These are phyloP conservation scores for Diploptera punctata DNA, from an alignment of 2,888 invertebrate genomes.

Conservation along the genomic window DNA sequence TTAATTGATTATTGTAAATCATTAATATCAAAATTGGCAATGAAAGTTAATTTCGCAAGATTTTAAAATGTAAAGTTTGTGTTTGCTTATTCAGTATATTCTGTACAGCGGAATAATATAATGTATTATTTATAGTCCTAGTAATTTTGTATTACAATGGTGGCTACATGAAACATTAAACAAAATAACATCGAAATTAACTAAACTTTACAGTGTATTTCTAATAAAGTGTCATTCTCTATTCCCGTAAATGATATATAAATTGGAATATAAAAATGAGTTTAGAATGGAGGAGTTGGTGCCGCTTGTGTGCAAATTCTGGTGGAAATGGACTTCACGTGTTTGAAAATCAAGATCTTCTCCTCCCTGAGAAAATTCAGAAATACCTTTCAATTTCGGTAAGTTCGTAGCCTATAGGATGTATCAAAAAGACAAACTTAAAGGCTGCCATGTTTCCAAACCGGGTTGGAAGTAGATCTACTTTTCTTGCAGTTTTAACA, in stretches of 20 bases:
- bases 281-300: slow-evolving; percentile 41
- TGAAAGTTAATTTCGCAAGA: too few relatives aligned
- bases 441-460: slow-evolving; percentile 28
- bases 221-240: slow-evolving; percentile 35
- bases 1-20: too few relatives aligned
- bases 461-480: slow-evolving; percentile 26
- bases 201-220: slow-evolving; percentile 34
- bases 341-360: slow-evolving; percentile 34
- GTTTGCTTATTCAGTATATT: too few relatives aligned
- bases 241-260: slow-evolving; percentile 27
- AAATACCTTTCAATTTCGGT: slow-evolving; percentile 41
- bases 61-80: too few relatives aligned
- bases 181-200: slow-evolving; percentile 30
- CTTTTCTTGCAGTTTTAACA: not conserved
- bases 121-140: not conserved
- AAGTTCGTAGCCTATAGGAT: slow-evolving; percentile 38
- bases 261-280: slow-evolving; percentile 30
- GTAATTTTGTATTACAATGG: slow-evolving; percentile 14
- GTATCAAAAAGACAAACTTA: slow-evolving; percentile 36
- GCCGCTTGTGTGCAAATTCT: slow-evolving; percentile 40
- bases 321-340: slow-evolving; percentile 31
- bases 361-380: slow-evolving; percentile 38
- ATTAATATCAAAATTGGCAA: too few relatives aligned
- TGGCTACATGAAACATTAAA: not conserved
- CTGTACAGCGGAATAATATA: not conserved